Conservation (phyloP, 2,113 vertebrate genomes). For the Burhinus oedicnemus region DNA sequence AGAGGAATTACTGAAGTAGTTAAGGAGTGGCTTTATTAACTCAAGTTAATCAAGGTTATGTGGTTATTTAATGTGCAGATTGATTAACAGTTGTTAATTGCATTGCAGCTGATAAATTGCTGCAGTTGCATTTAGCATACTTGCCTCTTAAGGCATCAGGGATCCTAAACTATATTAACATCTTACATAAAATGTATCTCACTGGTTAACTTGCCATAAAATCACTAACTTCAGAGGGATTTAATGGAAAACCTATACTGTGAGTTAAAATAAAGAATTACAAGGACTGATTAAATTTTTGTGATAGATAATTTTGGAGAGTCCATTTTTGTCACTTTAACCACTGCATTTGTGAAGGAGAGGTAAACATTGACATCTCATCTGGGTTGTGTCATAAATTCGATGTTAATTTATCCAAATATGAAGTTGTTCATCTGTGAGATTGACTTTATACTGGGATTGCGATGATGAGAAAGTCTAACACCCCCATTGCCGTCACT, state of each 20-base stretch:
- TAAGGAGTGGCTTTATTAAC: constrained; percentile 13
- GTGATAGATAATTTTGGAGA: background rate
- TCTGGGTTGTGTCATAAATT: background rate
- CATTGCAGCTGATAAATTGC: background rate
- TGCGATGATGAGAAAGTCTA: background rate
- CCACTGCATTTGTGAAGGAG: background rate
- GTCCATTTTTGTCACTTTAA: background rate
- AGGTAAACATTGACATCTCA: background rate
- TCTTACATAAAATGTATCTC: background rate
- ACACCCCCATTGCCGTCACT: background rate
- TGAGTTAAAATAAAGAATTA: background rate
- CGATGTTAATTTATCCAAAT: background rate
- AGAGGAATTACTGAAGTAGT: background rate
- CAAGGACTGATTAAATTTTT: background rate
- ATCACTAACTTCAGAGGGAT: background rate
- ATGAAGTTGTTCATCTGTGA: background rate
- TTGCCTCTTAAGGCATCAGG: background rate
- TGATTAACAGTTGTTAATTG: background rate
- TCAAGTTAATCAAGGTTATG: background rate
- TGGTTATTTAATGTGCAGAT: background rate
- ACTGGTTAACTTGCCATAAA: background rate
- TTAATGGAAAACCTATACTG: background rate
- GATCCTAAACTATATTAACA: background rate
- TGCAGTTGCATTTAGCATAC: background rate
- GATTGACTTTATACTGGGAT: background rate